phyloP scores from a whole-genome alignment of 1,140 invertebrate genomes.

The Cyclina sinensis region DNA sequence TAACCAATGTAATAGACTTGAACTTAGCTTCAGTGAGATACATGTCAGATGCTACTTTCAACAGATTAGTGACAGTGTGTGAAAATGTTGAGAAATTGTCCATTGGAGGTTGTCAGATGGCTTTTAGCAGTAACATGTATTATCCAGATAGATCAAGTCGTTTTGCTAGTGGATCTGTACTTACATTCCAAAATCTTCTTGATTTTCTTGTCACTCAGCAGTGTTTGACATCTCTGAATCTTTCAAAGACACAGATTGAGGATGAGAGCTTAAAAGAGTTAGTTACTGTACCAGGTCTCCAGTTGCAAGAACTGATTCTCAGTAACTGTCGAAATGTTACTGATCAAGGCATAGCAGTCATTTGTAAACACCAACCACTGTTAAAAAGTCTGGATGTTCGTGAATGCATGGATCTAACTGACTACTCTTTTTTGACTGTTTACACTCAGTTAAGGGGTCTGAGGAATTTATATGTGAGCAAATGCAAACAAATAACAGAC shows the following conservation, averaged over 20 bases:
- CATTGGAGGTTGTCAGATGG: conserved; percentile 90
- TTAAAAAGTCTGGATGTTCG: conserved; percentile 90
- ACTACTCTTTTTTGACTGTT: conserved; percentile 89
- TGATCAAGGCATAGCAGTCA: conserved; percentile 88
- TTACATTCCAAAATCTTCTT: conserved; percentile 91
- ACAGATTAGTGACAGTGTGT: conserved; percentile 89
- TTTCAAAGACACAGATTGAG: conserved; percentile 90
- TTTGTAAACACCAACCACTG: conserved; percentile 88
- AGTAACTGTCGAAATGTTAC: conserved; percentile 90
- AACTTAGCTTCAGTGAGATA: conserved; percentile 90
- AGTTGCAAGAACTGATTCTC: conserved; percentile 89
- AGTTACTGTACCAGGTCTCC: conserved; percentile 87
- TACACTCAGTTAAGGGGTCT: conserved; percentile 87
- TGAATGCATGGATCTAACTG: conserved; percentile 89
- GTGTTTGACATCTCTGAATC: conserved; percentile 89
- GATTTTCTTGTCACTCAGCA: conserved; percentile 88
- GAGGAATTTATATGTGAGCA: conserved; percentile 72
- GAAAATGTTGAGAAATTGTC: conserved; percentile 89
- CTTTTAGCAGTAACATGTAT: conserved; percentile 89
- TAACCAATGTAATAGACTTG: conserved; percentile 89
- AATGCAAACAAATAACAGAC: conserved; percentile 89
- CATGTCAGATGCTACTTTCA: conserved; percentile 91
- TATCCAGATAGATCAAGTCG: conserved; percentile 88
- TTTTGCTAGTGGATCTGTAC: conserved; percentile 90
- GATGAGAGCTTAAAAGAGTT: conserved; percentile 89